Evolutionary conservation across 30 jellyfish, hydroid and myxozoan species (phyloP), one percentile per base, ranked within the genome.

Genomic region (Nemopilema nomurai): DNA sequence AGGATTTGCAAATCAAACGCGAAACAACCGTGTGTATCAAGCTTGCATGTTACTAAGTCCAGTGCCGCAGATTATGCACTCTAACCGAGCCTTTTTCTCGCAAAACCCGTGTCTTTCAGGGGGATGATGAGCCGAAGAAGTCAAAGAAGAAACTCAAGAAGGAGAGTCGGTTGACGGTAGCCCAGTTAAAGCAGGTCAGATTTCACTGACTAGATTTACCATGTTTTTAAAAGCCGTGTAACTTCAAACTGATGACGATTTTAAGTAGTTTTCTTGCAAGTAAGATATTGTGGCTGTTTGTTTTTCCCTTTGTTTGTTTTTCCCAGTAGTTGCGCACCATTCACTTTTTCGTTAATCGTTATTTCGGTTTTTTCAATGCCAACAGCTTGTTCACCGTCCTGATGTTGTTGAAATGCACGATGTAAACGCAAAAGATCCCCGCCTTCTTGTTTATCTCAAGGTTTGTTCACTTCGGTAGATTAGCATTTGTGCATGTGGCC

Each of bases 361-460:
- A n/a, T n/a, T n/a, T n/a, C n/a, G n/a, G n/a, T n/a, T n/a, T n/a
- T n/a, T n/a, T n/a, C n/a, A n/a, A n/a, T n/a, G n/a, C 57, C 57
- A 41, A 17, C 78, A 96, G 99, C 92, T 92, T 49, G 99, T 96
- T n/a, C 91, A 75, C n/a, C 84, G 98, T 18, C 99, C 99, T 50
- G 99, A 96, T 76, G 98, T 96, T 67, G 99, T 96, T 25, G 99
- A 96, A 74, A 90, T 96, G 98, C 99, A 96, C 73, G 99, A 96
- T 62, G 99, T 92, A 41, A 96, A 96, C 76, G 96, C 98, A 27
- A 91, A 91, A 75, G 99, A 96, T 52, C 99, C 99, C 18, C 70
- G 90, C 22, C 90, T 96, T 8, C 91, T 96, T 30, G 98, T 96
- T 25, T 87, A 89, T 72, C 92, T 96, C n/a, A 96, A 96, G 93